Evolutionary conservation across 2,113 vertebrate species (phyloP), one percentile per base, ranked within the genome.

Genomic region (Engystomops pustulosus): DNA sequence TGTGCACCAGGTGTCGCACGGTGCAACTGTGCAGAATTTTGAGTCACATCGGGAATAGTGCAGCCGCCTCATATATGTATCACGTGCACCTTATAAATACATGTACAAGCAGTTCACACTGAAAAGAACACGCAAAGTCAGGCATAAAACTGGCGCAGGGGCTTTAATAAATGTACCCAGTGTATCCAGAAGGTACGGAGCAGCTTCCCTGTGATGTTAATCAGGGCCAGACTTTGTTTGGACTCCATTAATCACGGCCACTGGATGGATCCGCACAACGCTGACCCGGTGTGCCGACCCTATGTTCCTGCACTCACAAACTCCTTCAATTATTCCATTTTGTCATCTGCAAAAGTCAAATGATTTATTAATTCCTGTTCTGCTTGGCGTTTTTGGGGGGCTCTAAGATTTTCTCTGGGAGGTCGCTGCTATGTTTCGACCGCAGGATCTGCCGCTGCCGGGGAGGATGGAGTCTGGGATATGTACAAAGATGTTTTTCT

Each of bases 311-410:
- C 79, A 65, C 70, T 47, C 38, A 62, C 34, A 75, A 83, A 83
- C 70, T 83, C 81, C 80, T 83, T 83, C 81, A 75, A 49, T 83
- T 83, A 83, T 65, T 83, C 70, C 23, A 55, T 83, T 62, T 75
- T 75, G 81, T 83, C 81, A 83, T 83, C 81, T 83, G 81, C n/a
- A 68, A 83, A 75, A 83, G 27, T 41, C 18, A 12, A 65, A 49
- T 83, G 81, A 83, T 83, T 83, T 83, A 83, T 83, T 75, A 75
- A 83, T 65, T 83, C 81, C 81, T 83, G 81, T 75, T 47, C 30
- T 75, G 60, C 75, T 55, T 62, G 53, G 34, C 58, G 44, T 75
- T 72, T 75, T 65, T n/a, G 41, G 36, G 55, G 36, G 67, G 67
- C 44, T 82, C 74, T 82, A n/a, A 58, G 45, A 41, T 70, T 65